A percentile compares a stretch with the other conserved stretches of the same genome.
Conservation (phyloP, 2,888 invertebrate genomes). For the Gibbula magus region DNA sequence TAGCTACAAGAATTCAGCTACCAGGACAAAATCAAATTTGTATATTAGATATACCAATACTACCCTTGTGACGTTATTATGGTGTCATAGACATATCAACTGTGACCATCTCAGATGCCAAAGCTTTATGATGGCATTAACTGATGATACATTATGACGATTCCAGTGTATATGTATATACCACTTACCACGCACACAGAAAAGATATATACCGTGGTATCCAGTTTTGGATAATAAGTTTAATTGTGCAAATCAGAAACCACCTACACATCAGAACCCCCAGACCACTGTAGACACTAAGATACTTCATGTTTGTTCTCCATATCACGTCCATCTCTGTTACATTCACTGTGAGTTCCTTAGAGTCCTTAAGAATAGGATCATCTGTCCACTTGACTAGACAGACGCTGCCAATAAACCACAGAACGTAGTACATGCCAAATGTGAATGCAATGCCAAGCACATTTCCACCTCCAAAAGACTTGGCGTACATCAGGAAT, state of each 20-base stretch:
- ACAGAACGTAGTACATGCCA: constrained; percentile 7
- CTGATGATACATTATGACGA: too few species aligned
- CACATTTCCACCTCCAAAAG: background rate
- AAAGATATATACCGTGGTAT: too few species aligned
- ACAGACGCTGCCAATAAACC: background rate
- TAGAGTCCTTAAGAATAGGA: background rate
- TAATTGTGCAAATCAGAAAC: background rate
- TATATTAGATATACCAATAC: too few species aligned
- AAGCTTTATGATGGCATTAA: too few species aligned
- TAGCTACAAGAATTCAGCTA: too few species aligned
- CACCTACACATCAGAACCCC: background rate
- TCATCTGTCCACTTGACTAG: constrained; percentile 12
- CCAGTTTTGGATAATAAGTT: too few species aligned
- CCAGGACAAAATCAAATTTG: too few species aligned
- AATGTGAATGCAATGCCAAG: background rate
- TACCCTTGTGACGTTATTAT: too few species aligned
- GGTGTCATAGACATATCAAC: too few species aligned
- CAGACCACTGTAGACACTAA: background rate
- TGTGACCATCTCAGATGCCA: too few species aligned
- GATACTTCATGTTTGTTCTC: background rate
- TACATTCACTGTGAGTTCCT: background rate
- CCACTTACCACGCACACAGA: too few species aligned
- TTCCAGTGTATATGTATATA: too few species aligned
- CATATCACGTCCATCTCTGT: background rate
- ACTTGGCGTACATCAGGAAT: background rate